Base-by-base conservation (phyloP, 2,113 vertebrate genomes). In the Spizaetus ornatus region DNA sequence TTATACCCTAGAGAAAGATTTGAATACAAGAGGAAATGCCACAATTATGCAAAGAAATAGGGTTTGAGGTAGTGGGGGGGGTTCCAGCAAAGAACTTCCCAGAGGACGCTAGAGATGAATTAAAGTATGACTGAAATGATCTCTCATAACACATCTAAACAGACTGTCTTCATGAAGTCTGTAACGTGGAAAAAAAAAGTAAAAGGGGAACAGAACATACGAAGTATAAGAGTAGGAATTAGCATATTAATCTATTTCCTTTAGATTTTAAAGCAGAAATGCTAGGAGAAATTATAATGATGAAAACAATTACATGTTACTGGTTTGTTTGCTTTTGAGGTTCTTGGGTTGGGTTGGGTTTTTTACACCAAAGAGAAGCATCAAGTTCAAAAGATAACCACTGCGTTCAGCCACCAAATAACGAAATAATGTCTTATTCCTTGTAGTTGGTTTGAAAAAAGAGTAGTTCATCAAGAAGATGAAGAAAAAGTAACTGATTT, bases 1-100 rank as follows among this genome's bases (percentile, higher is more conserved):
- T 55, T 16, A 45, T 0, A 53, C 16, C 21, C 48, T 36, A 43
- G 13, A 77, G 31, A 21, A 69, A 83, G 32, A 34, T 9, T 17
- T 40, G 11, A 58, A 42, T 22, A 0, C 7, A 5, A 38, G 11
- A 69, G 6, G 59, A 78, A 81, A 66, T 32, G 13, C 11, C 52
- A 52, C 0, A 1, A 25, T 27, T 50, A 43, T 3, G 25, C 20
- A 66, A 83, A 26, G 3, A 63, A 76, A 67, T 3, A 1, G 1
- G 6, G 9, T n/a, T n/a, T 47, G 65, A 16, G 31, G 29, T 6
- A 12, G 21, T 21, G 20, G 14, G 1, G 0, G 15, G 25, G 25
- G 0, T 0, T 2, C 26, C 53, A 67, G 9, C 1, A 2, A 56
- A 70, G 16, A 82, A 48, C 11, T 1, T 23, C 81, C 10, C 40